These are phyloP conservation scores for Cataglyphis livida DNA, from an alignment of 2,888 invertebrate genomes.

Conservation along the genomic window DNA sequence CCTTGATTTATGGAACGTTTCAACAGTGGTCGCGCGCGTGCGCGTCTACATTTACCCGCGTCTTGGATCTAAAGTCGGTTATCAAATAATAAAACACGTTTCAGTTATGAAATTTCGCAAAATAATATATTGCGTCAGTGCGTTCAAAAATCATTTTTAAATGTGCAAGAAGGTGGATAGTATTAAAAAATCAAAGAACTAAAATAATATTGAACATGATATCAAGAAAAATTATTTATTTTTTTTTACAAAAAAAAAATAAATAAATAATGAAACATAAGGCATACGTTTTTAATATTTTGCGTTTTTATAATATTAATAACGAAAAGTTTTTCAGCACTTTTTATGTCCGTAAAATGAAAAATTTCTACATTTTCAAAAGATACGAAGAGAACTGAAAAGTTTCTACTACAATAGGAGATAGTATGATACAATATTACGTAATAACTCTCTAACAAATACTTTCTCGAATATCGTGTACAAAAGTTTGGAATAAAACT, in stretches of 20 bases:
- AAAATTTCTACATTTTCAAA: conserved; percentile 4
- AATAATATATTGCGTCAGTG: not conserved
- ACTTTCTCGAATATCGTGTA: not conserved
- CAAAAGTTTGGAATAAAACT: not conserved
- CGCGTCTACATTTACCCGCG: conserved; percentile 37
- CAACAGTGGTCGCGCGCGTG: conserved; percentile 27
- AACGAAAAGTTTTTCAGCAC: conserved; percentile 10
- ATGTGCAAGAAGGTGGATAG: not conserved
- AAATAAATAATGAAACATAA: conserved; percentile 14
- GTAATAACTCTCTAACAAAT: not conserved
- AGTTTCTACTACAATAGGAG: not conserved
- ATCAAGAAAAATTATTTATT: not conserved
- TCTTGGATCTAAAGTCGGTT: conserved; percentile 30
- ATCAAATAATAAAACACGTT: conserved; percentile 49
- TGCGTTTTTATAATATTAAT: not conserved
- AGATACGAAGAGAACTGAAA: not conserved
- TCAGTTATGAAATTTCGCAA: conserved; percentile 35
- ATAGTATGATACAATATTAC: not conserved
- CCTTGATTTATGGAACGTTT: conserved; percentile 53
- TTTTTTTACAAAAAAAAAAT: not conserved
- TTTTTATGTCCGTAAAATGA: not conserved
- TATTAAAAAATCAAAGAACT: not conserved
- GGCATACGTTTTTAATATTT: not conserved
- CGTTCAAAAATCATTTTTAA: conserved; percentile 13
- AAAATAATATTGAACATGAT: not conserved